A percentile compares a stretch with the other conserved stretches of the same genome.
Evolutionary conservation across 2,797 vertebrate genomes (phyloP).

Genomic region (Myiotriccus ornatus): DNA sequence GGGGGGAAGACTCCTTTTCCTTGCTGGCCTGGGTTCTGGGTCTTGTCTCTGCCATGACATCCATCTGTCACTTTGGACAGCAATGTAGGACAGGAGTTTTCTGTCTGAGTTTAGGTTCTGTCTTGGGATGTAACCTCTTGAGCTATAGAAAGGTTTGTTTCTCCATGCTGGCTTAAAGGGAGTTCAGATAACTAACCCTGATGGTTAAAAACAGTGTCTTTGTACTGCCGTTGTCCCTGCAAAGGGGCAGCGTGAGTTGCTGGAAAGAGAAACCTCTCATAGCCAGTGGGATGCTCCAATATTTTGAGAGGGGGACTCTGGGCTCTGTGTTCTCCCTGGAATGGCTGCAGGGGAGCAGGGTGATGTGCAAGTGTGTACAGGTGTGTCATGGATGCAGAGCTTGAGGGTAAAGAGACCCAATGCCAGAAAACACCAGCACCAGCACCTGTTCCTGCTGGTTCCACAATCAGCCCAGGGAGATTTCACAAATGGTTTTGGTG

Average conservation of each 20-base stretch:
- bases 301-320: background rate
- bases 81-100: background rate
- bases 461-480: background rate
- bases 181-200: background rate
- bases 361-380: background rate
- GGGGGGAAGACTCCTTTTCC: rapidly evolving
- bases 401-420: background rate
- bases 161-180: background rate
- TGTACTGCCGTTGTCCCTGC: background rate
- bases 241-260: background rate
- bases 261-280: background rate
- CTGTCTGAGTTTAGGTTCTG: background rate
- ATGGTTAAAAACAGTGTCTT: background rate
- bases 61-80: background rate
- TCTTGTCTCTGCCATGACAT: background rate
- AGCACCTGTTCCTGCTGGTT: background rate
- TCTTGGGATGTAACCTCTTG: background rate
- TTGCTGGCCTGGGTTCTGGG: background rate
- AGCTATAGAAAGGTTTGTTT: background rate
- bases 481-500: background rate
- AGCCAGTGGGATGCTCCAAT: background rate
- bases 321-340: background rate
- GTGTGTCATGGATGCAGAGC: rapidly evolving
- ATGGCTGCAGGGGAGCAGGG: background rate
- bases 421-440: background rate